phyloP scores from a whole-genome alignment of 2,113 vertebrate species.

The Orycteropus afer region DNA sequence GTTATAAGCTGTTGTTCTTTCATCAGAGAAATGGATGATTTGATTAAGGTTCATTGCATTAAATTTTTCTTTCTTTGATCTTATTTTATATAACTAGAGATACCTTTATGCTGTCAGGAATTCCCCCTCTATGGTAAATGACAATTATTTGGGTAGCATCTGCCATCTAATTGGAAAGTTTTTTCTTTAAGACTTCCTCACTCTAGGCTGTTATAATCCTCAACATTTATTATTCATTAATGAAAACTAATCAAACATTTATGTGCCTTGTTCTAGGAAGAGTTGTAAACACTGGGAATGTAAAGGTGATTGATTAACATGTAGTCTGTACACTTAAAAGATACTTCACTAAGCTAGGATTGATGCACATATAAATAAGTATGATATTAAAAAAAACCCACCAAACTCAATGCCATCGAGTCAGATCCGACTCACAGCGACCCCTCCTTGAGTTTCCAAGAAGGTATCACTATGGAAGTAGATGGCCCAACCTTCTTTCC shows the following conservation, averaged over 20 bases:
- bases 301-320: background rate
- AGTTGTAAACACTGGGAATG: background rate
- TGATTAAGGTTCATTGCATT: background rate
- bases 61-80: background rate
- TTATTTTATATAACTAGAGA: background rate
- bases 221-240: slow-evolving; percentile 29
- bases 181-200: background rate
- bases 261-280: background rate
- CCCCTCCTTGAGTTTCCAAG: too few relatives aligned
- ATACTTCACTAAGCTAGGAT: background rate
- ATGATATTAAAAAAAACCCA: background rate
- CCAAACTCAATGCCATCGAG: too few relatives aligned
- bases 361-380: background rate
- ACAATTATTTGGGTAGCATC: background rate
- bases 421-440: too few relatives aligned
- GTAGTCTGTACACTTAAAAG: background rate
- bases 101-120: background rate
- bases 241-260: background rate
- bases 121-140: background rate
- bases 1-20: background rate
- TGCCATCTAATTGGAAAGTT: background rate
- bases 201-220: background rate
- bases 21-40: background rate
- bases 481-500: too few relatives aligned
- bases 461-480: too few relatives aligned